Conservation (phyloP, 1,140 invertebrate genomes). For the Drosophila santomea region DNA sequence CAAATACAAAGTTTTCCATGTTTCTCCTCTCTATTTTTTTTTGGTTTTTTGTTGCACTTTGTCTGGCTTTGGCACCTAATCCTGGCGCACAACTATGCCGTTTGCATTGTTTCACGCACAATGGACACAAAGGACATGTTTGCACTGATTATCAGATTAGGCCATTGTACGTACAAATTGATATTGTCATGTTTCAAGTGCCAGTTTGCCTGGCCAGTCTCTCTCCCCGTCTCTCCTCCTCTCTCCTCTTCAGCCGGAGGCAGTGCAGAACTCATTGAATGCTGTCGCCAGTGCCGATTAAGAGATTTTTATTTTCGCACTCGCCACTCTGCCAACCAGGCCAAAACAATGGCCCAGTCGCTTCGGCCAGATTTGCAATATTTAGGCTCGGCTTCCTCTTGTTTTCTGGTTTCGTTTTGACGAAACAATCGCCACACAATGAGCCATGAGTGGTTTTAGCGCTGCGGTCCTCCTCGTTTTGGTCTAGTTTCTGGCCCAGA, state of each 20-base stretch:
- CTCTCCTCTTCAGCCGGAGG: slow-evolving; percentile 20
- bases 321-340: slow-evolving; percentile 46
- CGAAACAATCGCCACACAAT: slow-evolving; percentile 67
- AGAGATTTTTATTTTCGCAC: slow-evolving; percentile 83
- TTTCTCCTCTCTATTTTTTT: slow-evolving; percentile 10
- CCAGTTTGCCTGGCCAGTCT: slow-evolving; percentile 35
- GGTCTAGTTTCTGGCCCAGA: slow-evolving; percentile 68
- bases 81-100: slow-evolving; percentile 84
- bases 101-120: slow-evolving; percentile 84
- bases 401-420: slow-evolving; percentile 55
- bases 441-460: slow-evolving; percentile 74
- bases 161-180: slow-evolving; percentile 84
- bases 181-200: slow-evolving; percentile 85
- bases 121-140: slow-evolving; percentile 84
- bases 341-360: slow-evolving; percentile 63
- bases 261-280: slow-evolving; percentile 75
- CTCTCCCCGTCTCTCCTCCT: neutral
- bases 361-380: slow-evolving; percentile 74
- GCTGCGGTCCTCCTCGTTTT: slow-evolving; percentile 40
- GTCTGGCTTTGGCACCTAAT: slow-evolving; percentile 75
- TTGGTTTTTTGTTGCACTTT: slow-evolving; percentile 31
- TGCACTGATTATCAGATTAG: slow-evolving; percentile 85
- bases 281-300: slow-evolving; percentile 84
- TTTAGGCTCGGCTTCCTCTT: slow-evolving; percentile 58
- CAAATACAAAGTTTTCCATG: slow-evolving; percentile 32